A percentile compares a stretch with the other conserved stretches of the same genome.
Conservation (phyloP, 1,140 invertebrate species). For the Drosophila sproati region DNA sequence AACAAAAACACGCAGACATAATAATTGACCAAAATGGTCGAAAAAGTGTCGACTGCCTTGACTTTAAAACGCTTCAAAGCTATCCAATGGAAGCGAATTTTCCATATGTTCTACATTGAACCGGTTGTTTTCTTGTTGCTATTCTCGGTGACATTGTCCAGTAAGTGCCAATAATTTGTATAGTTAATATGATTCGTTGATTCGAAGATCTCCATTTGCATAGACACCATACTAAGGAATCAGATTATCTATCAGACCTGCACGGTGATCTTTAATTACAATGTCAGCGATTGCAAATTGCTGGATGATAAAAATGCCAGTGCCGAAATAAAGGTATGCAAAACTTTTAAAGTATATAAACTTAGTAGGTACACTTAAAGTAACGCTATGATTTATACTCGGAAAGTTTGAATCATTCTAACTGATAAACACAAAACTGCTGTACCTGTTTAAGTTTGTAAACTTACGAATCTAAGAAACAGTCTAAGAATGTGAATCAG, state of each 20-base stretch:
- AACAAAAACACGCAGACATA: neutral
- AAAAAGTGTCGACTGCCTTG: slow-evolving; percentile 55
- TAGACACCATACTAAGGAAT: slow-evolving; percentile 86
- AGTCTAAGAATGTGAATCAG: too few species aligned
- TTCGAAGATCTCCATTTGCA: slow-evolving; percentile 42
- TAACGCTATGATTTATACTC: neutral
- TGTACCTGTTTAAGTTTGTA: too few species aligned
- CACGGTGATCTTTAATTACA: slow-evolving; percentile 84
- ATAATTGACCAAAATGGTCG: slow-evolving; percentile 61
- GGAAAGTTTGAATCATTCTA: too few species aligned
- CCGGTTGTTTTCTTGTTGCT: slow-evolving; percentile 79
- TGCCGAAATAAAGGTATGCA: slow-evolving; percentile 81
- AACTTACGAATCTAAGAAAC: too few species aligned
- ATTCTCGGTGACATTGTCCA: slow-evolving; percentile 76
- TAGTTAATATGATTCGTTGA: neutral
- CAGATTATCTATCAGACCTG: slow-evolving; percentile 86
- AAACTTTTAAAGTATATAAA: neutral
- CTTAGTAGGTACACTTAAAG: neutral
- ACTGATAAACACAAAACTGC: too few species aligned
- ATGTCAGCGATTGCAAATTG: slow-evolving; percentile 85
- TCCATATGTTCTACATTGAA: slow-evolving; percentile 81
- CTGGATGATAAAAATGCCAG: slow-evolving; percentile 85
- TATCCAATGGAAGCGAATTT: slow-evolving; percentile 70
- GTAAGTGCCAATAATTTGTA: slow-evolving; percentile 54
- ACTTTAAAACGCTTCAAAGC: slow-evolving; percentile 54